A percentile compares a stretch with the other conserved stretches of the same genome.
Conservation (phyloP, 2,113 vertebrate species). For the Oceanodroma tethys region DNA sequence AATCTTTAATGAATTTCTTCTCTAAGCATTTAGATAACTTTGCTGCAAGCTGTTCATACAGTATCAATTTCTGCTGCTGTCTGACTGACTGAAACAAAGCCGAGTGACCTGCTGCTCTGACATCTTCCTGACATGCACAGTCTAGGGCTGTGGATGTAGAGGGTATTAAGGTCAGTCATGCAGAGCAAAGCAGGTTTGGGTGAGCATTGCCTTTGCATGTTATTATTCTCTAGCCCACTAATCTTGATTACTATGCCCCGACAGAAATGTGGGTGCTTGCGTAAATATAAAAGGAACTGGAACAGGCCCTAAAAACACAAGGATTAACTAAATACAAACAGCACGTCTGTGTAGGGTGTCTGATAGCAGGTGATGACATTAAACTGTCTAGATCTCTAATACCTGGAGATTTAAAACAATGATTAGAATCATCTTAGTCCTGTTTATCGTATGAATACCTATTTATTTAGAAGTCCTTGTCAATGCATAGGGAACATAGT, state of each 20-base stretch:
- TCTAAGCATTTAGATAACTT: not conserved
- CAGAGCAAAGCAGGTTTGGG: not conserved
- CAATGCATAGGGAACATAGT: not conserved
- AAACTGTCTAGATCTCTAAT: not conserved
- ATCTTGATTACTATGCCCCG: not conserved
- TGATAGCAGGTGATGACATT: not conserved
- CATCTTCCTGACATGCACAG: not conserved
- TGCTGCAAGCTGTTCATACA: not conserved
- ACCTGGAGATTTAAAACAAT: not conserved
- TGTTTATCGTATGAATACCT: not conserved
- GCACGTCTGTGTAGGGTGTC: accelerated
- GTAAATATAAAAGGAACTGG: not conserved
- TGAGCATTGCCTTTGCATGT: not conserved
- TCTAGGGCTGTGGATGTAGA: not conserved
- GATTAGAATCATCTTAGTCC: not conserved
- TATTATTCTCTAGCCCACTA: not conserved
- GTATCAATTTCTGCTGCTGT: not conserved
- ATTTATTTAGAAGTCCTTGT: not conserved
- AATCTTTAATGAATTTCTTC: conserved; percentile 9
- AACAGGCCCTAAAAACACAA: not conserved
- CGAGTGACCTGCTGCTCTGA: not conserved
- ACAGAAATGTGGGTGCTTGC: not conserved
- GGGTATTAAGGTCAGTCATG: conserved; percentile 40
- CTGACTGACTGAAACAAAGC: not conserved
- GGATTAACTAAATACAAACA: not conserved